phyloP scores from a whole-genome alignment of 2,113 vertebrate genomes.

The Myotis davidii region DNA sequence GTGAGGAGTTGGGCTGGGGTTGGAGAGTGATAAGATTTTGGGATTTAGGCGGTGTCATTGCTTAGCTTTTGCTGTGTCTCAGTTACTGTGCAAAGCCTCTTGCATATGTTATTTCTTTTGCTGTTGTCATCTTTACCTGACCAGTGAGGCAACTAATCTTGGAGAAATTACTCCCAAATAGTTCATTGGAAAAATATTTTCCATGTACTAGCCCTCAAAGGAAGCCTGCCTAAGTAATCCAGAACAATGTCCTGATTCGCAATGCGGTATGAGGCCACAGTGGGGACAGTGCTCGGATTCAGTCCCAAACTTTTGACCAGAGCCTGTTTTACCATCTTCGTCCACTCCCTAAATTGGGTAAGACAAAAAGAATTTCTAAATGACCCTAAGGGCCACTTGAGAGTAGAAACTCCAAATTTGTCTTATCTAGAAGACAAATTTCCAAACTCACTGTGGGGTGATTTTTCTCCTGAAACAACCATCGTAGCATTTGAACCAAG shows the following conservation, averaged over 20 bases:
- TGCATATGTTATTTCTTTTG: neutral
- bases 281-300: neutral
- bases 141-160: neutral
- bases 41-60: neutral
- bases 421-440: neutral
- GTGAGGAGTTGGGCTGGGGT: neutral
- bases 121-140: neutral
- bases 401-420: neutral
- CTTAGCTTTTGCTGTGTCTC: neutral
- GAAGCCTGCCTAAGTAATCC: neutral
- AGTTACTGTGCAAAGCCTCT: neutral
- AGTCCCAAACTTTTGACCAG: neutral
- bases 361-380: neutral
- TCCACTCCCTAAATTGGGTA: neutral
- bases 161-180: neutral
- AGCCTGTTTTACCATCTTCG: neutral
- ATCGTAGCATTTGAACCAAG: neutral
- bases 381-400: neutral
- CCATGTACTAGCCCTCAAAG: neutral
- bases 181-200: neutral
- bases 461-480: neutral
- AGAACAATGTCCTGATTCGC: neutral
- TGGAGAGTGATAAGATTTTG: neutral
- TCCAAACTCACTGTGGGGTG: neutral
- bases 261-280: neutral